Evolutionary conservation across 2,888 invertebrate species (phyloP), one percentile per base, ranked within the genome.

Genomic region (Cryptops parisi): DNA sequence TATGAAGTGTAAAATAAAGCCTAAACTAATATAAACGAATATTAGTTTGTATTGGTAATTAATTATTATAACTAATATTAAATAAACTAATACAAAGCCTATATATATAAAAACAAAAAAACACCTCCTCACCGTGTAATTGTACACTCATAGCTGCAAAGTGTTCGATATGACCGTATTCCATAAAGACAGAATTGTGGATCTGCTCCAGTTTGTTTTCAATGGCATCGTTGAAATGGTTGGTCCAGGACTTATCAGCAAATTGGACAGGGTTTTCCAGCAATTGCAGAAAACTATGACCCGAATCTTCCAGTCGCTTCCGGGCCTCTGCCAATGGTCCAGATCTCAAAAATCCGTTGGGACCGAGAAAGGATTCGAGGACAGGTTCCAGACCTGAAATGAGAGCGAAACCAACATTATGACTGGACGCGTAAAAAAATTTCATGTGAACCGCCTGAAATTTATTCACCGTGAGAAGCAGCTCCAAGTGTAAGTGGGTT

Each of bases 331-430:
- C 15, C 19, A 19, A n/a, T 6, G 43, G 6, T 41, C 19, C 19
- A 12, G 19, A 41, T 41, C 21, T 5, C 6, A 46, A 46, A 9
- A 46, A 9, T 9, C 46, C 46, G 19, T 19, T 5, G 21, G 15
- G 15, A 5, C 46, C 46, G 23, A 46, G 23, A 4, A 46, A 23
- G 6, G 46, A 5, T 46, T 46, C 46, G 12, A 23, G 9, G 9
- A 46, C 9, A 46, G 52, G 52, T 26, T 52, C 52, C 43, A 52
- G 33, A 22, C 52, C 52, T 52, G n/a, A 15, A 27, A 12, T 5
- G n/a, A n/a, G n/a, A n/a, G n/a, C n/a, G n/a, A n/a, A n/a, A n/a
- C n/a, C n/a, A n/a, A n/a, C n/a, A n/a, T n/a, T n/a, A n/a, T n/a
- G n/a, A n/a, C n/a, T n/a, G n/a, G n/a, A n/a, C n/a, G n/a, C 15